Evolutionary conservation across 2,797 vertebrate genomes (phyloP), one percentile per base, ranked within the genome.

Genomic region (Garrulus glandarius): DNA sequence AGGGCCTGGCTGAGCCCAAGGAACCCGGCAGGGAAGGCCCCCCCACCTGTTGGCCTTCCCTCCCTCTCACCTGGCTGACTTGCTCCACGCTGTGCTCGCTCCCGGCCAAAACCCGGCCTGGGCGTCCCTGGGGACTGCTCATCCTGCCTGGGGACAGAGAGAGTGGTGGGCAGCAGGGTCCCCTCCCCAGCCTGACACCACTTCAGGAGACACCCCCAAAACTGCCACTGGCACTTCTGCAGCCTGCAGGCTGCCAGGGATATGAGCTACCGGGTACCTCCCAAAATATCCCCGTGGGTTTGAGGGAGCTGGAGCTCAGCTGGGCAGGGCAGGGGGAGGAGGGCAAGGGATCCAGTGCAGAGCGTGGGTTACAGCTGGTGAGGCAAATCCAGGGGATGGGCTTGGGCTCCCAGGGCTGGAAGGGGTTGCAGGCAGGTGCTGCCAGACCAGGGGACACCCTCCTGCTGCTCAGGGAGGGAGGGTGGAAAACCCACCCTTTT

Each of bases 111-210:
- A 26, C 32, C 44, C 63, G 20, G 0, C 50, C 94, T 2, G 85
- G 69, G 60, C 56, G 75, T 13, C 50, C 65, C 84, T 79, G 93
- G 36, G 85, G 44, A 50, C 44, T 61, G 86, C 75, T 95, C 92
- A 89, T 96, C 72, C 75, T 92, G 60, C 91, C 97, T 97, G 85
- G 63, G 50, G 56, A 92, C 68, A 94, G 43, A 85, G 29, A 72
- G 34, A 10, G 36, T 6, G 27, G 53, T 70, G 29, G 34, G 78
- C 44, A 82, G 47, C 32, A 60, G 67, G 1, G 1, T n/a, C 14
- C 32, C n/a, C n/a, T 60, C 30, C 57, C 53, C 72, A 64, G 37
- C 26, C 65, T 49, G 29, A 5, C 23, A 24, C 11, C 21, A 7
- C 34, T 21, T 67, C 39, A 50, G 21, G 8, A 57, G 50, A 77